Conservation (phyloP, 1,140 invertebrate species). For the Acromyrmex charruanus region DNA sequence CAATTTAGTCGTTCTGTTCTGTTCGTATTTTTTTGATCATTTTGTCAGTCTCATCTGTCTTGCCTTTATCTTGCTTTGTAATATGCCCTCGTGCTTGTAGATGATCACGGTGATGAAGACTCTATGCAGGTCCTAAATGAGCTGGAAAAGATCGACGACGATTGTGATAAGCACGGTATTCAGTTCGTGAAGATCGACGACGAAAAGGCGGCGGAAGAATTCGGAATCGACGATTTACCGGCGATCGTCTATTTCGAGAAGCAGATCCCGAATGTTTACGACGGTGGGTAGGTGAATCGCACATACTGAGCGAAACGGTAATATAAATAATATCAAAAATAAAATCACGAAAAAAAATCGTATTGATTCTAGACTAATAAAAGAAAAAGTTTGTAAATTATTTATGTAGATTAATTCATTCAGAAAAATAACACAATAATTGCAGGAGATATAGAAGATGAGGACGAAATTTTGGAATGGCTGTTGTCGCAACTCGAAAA, state of each 20-base stretch:
- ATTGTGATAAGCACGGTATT: conserved; percentile 96
- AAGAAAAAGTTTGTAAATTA: not conserved
- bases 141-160: conserved; percentile 97
- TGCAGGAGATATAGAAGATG: conserved; percentile 94
- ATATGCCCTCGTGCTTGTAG: conserved; percentile 85
- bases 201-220: conserved; percentile 92
- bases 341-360: not conserved
- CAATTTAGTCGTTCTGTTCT: conserved; percentile 96
- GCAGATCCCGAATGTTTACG: conserved; percentile 96
- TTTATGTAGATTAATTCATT: not conserved
- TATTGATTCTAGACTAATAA: not conserved
- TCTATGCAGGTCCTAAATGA: conserved; percentile 94
- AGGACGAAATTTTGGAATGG: conserved; percentile 96
- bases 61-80: not conserved
- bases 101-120: conserved; percentile 94
- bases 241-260: conserved; percentile 97
- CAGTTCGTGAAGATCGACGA: conserved; percentile 98
- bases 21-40: conserved; percentile 88
- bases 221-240: conserved; percentile 94
- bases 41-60: too few species aligned
- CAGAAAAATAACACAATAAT: conserved; percentile 55
- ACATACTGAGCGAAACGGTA: not conserved
- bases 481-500: conserved; percentile 94
- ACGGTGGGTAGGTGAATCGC: conserved; percentile 88
- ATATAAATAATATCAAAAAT: not conserved